Conservation (phyloP, 2,797 vertebrate genomes). For the Emys orbicularis region DNA sequence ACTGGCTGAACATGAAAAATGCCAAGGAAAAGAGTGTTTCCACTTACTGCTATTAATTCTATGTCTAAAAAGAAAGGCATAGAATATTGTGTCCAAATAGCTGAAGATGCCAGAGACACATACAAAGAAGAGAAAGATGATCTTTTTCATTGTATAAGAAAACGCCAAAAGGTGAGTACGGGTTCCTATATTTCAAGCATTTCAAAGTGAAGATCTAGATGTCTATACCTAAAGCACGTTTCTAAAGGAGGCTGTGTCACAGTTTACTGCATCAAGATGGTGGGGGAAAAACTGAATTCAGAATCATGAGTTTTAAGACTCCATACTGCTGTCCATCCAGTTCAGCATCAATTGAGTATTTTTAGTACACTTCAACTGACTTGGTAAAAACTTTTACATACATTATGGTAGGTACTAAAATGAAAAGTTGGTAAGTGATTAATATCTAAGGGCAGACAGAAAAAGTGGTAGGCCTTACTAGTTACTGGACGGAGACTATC, state of each 20-base stretch:
- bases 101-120: not conserved
- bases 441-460: not conserved
- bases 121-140: not conserved
- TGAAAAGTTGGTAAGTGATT: not conserved
- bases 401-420: not conserved
- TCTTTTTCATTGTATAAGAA: not conserved
- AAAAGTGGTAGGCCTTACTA: not conserved
- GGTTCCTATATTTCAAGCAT: not conserved
- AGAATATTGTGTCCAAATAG: not conserved
- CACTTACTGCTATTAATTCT: not conserved
- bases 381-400: not conserved
- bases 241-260: not conserved
- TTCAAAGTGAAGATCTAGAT: not conserved
- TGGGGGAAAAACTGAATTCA: not conserved
- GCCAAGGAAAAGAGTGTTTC: not conserved
- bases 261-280: not conserved
- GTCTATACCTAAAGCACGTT: not conserved
- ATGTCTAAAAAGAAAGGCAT: not conserved
- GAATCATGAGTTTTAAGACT: not conserved
- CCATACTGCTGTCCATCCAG: not conserved
- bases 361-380: not conserved
- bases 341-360: not conserved
- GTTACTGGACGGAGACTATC: not conserved
- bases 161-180: not conserved
- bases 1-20: not conserved